phyloP scores from a whole-genome alignment of 1,140 invertebrate species.

The Bilobella aurantiaca region DNA sequence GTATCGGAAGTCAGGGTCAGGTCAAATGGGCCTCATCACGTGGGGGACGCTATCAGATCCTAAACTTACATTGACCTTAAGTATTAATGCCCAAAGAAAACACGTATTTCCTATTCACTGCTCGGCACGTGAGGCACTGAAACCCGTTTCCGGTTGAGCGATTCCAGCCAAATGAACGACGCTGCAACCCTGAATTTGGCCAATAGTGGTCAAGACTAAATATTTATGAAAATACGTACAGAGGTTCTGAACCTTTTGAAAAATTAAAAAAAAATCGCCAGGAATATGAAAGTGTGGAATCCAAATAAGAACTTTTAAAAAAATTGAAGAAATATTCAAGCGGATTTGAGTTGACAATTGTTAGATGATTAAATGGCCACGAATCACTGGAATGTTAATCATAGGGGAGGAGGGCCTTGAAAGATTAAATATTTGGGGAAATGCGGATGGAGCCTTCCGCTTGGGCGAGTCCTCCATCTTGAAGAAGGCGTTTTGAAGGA shows the following conservation, averaged over 20 bases:
- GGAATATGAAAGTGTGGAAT: no score
- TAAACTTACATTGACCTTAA: conserved; percentile 21
- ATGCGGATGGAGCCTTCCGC: neutral
- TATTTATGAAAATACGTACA: no score
- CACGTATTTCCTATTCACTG: conserved; percentile 18
- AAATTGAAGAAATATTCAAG: neutral
- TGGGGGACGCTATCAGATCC: neutral
- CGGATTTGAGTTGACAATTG: neutral
- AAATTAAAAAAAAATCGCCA: no score
- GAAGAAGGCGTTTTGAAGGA: neutral
- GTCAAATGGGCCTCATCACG: conserved; percentile 6
- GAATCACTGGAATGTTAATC: neutral
- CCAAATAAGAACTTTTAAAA: no score
- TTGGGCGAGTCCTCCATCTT: neutral
- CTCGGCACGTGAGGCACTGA: no score
- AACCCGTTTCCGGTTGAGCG: no score
- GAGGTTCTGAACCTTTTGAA: no score
- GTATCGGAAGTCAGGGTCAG: conserved; percentile 23
- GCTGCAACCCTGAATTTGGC: no score
- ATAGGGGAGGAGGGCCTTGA: neutral
- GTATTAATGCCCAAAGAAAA: conserved; percentile 21
- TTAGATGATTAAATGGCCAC: neutral
- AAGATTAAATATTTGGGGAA: conserved; percentile 20
- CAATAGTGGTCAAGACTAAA: no score
- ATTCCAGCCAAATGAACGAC: no score